Base-by-base conservation (phyloP, 2,888 invertebrate genomes). In the Tipula lateralis region DNA sequence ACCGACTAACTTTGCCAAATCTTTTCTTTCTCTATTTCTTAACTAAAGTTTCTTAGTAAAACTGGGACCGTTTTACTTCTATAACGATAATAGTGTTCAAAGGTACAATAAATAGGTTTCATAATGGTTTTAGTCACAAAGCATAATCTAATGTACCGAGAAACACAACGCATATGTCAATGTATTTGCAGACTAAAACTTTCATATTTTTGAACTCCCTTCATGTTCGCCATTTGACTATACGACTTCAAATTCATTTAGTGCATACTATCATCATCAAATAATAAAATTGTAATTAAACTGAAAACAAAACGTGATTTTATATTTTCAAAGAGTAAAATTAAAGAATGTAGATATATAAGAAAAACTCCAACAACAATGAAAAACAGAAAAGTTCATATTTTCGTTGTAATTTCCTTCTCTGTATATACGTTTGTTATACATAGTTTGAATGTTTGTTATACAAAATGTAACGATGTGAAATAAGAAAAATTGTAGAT, bases 321-420 rank as follows among this genome's bases (percentile, higher is more conserved):
- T 66, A 66, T 66, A 66, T 66, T 66, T 66, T 66, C 66, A 66
- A 24, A 66, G 66, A 66, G 66, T 24, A 66, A 66, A 66, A 66
- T 7, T n/a, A 44, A n/a, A 44, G n/a, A 2, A 36, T 32, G 6
- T 4, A 32, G 6, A 2, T 32, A 32, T 32, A 50, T 5, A 16
- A 66, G 3, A 66, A 66, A 66, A 66, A 66, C 66, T 66, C 2
- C 1, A n/a, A 66, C 66, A 66, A 66, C 24, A 19, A 66, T 66
- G 66, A 66, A 66, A 50, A 66, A 66, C 24, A 24, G 66, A 66
- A 66, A 66, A 66, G 66, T 66, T 66, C 66, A 24, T 66, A 66
- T 24, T 66, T 66, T 66, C 66, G 19, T 66, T 66, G 66, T 66
- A 66, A 13, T 66, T 66, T 66, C 66, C 66, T 66, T 24, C 66